Evolutionary conservation across 2,113 vertebrate species (phyloP), one percentile per base, ranked within the genome.

Genomic region (Echinops telfairi): DNA sequence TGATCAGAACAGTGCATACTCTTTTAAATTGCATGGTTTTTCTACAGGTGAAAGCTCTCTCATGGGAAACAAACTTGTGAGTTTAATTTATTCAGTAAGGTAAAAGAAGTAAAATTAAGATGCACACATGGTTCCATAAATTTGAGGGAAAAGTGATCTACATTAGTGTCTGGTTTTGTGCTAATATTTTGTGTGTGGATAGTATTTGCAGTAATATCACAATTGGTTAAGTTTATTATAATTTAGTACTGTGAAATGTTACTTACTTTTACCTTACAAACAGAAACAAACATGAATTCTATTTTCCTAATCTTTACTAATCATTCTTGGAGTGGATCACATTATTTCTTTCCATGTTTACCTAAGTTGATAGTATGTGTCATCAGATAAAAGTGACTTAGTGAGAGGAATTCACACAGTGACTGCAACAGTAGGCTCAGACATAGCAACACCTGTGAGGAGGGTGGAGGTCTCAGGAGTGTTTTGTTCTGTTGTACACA

Each of bases 221-320:
- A 57, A 9, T 87, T 70, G 60, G 4, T 83, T 91, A 85, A 29
- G 1, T 40, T 31, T 43, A 58, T 95, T 92, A 76, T 86, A 86
- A 84, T 64, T 58, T n/a, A 92, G 9, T 78, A 89, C 22, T 96
- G 4, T 82, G n/a, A 96, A 96, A 89, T 94, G 17, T 75, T 88
- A 85, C 73, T 84, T 83, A 9, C n/a, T 66, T 19, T 94, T 86
- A 92, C 3, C 31, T 92, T 83, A 73, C 14, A 88, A 95, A 85
- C n/a, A 31, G 40, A 95, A 89, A 22, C 16, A 90, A 80, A 47
- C 60, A 8, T 66, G 38, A 83, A 94, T 76, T 19, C 89, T 7
- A 79, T 92, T 95, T 92, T 94, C 47, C 90, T 93, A 43, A 57
- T 78, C 40, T 83, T 82, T 23, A 83, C 71, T 87, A 38, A 14